Conservation (phyloP, 35 echinoderm and acorn worm genomes). For the Heliocidaris erythrogramma region DNA sequence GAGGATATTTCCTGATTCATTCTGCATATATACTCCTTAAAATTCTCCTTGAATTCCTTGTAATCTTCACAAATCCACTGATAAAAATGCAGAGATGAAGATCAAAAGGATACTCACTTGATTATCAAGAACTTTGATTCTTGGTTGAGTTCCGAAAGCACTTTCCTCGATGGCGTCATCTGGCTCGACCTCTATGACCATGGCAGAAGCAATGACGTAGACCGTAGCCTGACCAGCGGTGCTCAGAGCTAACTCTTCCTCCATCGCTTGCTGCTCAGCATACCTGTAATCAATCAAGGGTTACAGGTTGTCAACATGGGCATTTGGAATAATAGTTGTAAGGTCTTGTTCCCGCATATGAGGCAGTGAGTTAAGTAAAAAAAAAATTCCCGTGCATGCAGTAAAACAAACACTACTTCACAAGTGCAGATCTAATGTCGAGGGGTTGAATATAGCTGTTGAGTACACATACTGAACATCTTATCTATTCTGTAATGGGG, state of each 20-base stretch:
- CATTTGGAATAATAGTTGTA: no score
- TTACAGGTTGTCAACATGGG: background rate
- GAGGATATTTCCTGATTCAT: no score
- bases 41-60: no score
- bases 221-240: background rate
- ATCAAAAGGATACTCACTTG: slow-evolving; percentile 26
- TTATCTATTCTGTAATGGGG: no score
- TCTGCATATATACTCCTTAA: no score
- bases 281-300: slow-evolving; percentile 39
- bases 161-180: slow-evolving; percentile 53
- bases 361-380: background rate
- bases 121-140: slow-evolving; percentile 63
- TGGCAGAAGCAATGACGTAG: slow-evolving; percentile 41
- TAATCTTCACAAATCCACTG: no score
- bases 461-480: no score
- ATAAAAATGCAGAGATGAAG: background rate
- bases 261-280: slow-evolving; percentile 55
- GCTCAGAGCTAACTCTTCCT: slow-evolving; percentile 37
- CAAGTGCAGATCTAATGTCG: no score
- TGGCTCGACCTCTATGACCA: slow-evolving; percentile 49
- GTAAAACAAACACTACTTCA: no score
- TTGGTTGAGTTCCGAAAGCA: slow-evolving; percentile 57
- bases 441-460: no score
- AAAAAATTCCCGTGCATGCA: no score
- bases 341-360: background rate